phyloP scores from a whole-genome alignment of 2,113 vertebrate species.

The Climacteris rufus region DNA sequence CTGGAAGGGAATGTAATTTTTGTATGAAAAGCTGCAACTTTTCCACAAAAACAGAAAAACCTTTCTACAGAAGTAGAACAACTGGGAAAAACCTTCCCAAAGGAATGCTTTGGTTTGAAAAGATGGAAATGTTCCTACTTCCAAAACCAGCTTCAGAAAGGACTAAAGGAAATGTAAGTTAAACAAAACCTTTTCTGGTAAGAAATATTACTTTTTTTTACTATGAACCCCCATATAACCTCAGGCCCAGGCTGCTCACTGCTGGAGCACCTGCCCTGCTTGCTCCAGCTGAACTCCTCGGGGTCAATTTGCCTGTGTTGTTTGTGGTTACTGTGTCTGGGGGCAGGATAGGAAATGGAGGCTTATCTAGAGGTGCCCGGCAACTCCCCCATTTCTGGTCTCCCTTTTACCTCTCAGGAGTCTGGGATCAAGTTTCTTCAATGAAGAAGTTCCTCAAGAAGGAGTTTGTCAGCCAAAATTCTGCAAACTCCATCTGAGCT shows the following conservation, averaged over 20 bases:
- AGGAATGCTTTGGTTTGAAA: not conserved
- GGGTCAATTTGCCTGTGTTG: not conserved
- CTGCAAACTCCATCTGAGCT: not conserved
- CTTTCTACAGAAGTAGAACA: not conserved
- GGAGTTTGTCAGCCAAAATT: not conserved
- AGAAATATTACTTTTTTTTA: not conserved
- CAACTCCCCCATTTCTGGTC: not conserved
- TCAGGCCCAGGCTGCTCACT: not conserved
- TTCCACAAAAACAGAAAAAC: not conserved
- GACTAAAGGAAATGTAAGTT: not conserved
- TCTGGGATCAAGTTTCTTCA: not conserved
- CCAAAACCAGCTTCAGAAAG: not conserved
- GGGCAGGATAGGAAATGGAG: not conserved
- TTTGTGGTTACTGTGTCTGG: not conserved
- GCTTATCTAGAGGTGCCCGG: accelerated
- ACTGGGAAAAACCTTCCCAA: not conserved
- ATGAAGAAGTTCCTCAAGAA: not conserved
- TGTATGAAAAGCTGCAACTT: not conserved
- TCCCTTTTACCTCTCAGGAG: not conserved
- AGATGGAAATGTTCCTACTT: not conserved
- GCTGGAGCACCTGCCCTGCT: not conserved
- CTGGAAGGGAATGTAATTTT: not conserved
- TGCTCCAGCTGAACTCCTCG: not conserved
- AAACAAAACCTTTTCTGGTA: not conserved
- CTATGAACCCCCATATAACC: not conserved